Conservation (phyloP, 1,140 invertebrate species). For the Riptortus pedestris region DNA sequence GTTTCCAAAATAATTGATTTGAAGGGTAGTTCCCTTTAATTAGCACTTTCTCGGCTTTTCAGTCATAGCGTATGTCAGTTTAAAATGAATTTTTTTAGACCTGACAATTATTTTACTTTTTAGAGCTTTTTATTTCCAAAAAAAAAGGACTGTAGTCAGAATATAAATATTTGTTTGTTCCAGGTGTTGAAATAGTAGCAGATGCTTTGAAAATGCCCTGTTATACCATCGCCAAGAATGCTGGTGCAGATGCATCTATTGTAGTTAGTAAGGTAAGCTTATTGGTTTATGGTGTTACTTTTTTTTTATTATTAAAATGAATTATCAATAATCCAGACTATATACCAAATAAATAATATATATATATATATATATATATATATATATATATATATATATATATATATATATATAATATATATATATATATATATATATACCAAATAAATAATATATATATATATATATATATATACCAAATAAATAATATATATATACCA, state of each 20-base stretch:
- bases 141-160: neutral
- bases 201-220: slow-evolving; percentile 55
- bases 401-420: neutral
- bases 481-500: too few relatives aligned
- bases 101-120: too few relatives aligned
- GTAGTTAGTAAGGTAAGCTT: slow-evolving; percentile 38
- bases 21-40: too few relatives aligned
- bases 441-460: too few relatives aligned
- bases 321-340: neutral
- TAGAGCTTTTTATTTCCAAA: neutral
- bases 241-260: slow-evolving; percentile 51
- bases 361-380: neutral
- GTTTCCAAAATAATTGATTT: too few relatives aligned
- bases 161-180: neutral
- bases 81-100: too few relatives aligned
- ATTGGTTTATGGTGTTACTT: neutral
- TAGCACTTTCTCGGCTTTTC: too few relatives aligned
- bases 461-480: too few relatives aligned
- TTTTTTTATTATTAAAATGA: neutral
- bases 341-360: neutral
- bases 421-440: too few relatives aligned
- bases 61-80: too few relatives aligned
- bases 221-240: slow-evolving; percentile 53
- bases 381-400: neutral
- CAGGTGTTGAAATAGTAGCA: slow-evolving; percentile 49